Evolutionary conservation across 2,888 invertebrate genomes (phyloP).

Genomic region (Pristionchus exspectatus): DNA sequence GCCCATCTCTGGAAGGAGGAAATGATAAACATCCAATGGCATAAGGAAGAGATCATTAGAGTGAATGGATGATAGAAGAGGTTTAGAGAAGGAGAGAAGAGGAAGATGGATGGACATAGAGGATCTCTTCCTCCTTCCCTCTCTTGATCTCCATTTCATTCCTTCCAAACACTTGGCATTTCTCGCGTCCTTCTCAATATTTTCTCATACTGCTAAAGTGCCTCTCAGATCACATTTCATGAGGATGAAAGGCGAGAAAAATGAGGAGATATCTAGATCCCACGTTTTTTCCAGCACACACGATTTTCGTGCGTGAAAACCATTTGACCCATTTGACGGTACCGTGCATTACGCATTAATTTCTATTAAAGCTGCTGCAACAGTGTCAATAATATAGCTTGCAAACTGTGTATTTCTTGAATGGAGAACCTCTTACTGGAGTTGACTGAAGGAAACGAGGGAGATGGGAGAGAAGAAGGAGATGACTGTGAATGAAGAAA

Average conservation of each 20-base stretch:
- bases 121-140: not conserved
- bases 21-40: not conserved
- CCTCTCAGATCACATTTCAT: slow-evolving; percentile 35
- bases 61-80: not conserved
- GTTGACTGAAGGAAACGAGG: not conserved
- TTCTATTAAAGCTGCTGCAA: not conserved
- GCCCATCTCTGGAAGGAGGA: not conserved
- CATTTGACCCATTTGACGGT: not conserved
- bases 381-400: not conserved
- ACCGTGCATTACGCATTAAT: not conserved
- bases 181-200: slow-evolving; percentile 1
- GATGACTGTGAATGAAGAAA: slow-evolving; percentile 18
- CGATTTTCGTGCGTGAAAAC: slow-evolving; percentile 5
- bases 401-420: not conserved
- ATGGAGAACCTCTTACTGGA: not conserved
- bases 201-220: slow-evolving; percentile 24
- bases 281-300: not conserved
- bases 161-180: slow-evolving; percentile 4
- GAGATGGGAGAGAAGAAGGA: not conserved
- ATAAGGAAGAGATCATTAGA: slow-evolving; percentile 4
- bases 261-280: not conserved
- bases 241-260: slow-evolving; percentile 1
- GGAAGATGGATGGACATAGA: slow-evolving; percentile 32
- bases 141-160: slow-evolving; percentile 7
- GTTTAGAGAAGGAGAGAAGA: slow-evolving; percentile 9